These are phyloP conservation scores for Malurus splendens DNA, from an alignment of 2,797 vertebrate genomes.

Conservation along the genomic window DNA sequence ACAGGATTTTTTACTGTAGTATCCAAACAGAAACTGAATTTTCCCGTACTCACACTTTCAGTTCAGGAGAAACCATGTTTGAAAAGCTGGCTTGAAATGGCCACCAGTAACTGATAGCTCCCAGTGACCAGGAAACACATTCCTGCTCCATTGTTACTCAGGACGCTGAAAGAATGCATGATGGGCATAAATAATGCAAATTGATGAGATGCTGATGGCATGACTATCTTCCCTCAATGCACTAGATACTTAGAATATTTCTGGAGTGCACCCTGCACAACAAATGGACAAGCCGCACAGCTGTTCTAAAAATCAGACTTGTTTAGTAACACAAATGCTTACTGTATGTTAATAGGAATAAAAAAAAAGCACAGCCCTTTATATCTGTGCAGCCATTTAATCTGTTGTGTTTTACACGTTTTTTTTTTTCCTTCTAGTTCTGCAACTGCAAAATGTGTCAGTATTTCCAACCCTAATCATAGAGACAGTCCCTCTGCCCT, in stretches of 20 bases:
- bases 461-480: not conserved
- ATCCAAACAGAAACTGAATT: not conserved
- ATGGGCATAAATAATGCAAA: conserved; percentile 11
- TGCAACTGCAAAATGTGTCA: not conserved
- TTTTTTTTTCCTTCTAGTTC: not conserved
- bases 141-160: not conserved
- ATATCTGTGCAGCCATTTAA: not conserved
- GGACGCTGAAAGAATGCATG: not conserved
- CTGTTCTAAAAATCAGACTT: not conserved
- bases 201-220: not conserved
- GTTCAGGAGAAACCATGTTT: not conserved
- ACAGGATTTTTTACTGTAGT: not conserved
- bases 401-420: not conserved
- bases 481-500: not conserved
- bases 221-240: not conserved
- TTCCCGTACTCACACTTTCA: not conserved
- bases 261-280: not conserved
- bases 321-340: not conserved
- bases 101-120: not conserved
- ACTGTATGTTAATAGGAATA: not conserved
- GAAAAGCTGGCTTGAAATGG: not conserved
- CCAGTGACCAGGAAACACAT: not conserved
- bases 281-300: not conserved
- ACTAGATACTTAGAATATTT: not conserved
- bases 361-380: not conserved